These are phyloP conservation scores for Branchipolynoe longqiensis DNA, from an alignment of 2,888 invertebrate species.

Conservation along the genomic window DNA sequence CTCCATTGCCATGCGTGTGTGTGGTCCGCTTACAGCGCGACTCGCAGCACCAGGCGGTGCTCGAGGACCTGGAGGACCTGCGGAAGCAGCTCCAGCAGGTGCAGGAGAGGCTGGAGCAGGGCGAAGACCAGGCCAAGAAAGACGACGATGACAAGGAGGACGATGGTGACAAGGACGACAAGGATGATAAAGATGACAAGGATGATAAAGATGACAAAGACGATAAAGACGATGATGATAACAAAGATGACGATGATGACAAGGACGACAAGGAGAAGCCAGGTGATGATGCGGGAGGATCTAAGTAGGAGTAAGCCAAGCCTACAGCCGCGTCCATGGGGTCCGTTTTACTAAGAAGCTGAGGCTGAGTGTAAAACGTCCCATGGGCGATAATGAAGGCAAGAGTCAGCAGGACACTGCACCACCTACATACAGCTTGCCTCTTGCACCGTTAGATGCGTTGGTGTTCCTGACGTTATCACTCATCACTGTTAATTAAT, in stretches of 20 bases:
- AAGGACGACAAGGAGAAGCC: slow-evolving; percentile 57
- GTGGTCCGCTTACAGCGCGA: too few relatives aligned
- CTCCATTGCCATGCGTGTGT: too few relatives aligned
- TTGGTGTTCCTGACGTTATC: too few relatives aligned
- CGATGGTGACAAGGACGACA: slow-evolving; percentile 54
- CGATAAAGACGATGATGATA: slow-evolving; percentile 40
- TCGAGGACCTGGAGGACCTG: slow-evolving; percentile 11
- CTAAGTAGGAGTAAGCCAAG: too few relatives aligned
- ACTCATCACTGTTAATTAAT: too few relatives aligned
- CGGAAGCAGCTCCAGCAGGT: slow-evolving; percentile 4
- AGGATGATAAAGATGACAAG: slow-evolving; percentile 3
- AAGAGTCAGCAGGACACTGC: too few relatives aligned
- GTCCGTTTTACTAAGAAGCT: too few relatives aligned
- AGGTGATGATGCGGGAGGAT: slow-evolving; percentile 25
- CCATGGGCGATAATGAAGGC: too few relatives aligned
- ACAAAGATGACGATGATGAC: background rate
- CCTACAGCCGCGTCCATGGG: too few relatives aligned
- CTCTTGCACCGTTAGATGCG: too few relatives aligned
- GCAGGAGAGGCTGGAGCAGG: slow-evolving; percentile 6
- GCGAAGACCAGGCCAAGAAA: slow-evolving; percentile 17
- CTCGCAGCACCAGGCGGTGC: slow-evolving; percentile 16
- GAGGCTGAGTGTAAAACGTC: too few relatives aligned
- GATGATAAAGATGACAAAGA: background rate
- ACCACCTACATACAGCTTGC: too few relatives aligned
- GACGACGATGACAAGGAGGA: slow-evolving; percentile 38